phyloP scores from a whole-genome alignment of 2,113 vertebrate species.

The Carlito syrichta region DNA sequence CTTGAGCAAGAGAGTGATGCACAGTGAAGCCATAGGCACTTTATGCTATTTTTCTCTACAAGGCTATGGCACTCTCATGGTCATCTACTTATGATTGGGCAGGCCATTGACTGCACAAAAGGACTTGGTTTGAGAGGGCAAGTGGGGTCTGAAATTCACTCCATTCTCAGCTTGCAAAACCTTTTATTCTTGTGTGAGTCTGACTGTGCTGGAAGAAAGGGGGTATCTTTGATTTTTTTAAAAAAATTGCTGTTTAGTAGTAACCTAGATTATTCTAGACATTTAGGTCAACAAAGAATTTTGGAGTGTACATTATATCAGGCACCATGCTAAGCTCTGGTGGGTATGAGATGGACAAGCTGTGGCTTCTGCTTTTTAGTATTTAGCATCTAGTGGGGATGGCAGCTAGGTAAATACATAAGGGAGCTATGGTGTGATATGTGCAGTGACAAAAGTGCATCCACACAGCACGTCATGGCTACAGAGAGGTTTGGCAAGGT shows the following conservation, averaged over 20 bases:
- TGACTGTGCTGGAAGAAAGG: neutral
- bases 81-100: neutral
- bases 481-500: neutral
- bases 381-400: neutral
- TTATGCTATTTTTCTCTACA: neutral
- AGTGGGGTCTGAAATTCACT: constrained; percentile 16
- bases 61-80: neutral
- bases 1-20: neutral
- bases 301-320: constrained; percentile 24
- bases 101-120: neutral
- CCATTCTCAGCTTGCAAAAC: neutral
- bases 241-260: neutral
- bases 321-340: constrained; percentile 35
- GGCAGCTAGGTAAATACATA: neutral
- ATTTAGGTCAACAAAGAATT: constrained; percentile 43
- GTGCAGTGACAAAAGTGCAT: neutral
- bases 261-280: neutral
- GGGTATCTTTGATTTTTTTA: constrained; percentile 4
- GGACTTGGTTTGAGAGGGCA: constrained; percentile 11
- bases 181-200: neutral
- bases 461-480: neutral
- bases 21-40: neutral
- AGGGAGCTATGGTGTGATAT: neutral
- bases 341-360: neutral
- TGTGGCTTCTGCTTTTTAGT: constrained; percentile 7